Evolutionary conservation across 2,888 invertebrate species (phyloP).

Genomic region (Luperina nickerlii): DNA sequence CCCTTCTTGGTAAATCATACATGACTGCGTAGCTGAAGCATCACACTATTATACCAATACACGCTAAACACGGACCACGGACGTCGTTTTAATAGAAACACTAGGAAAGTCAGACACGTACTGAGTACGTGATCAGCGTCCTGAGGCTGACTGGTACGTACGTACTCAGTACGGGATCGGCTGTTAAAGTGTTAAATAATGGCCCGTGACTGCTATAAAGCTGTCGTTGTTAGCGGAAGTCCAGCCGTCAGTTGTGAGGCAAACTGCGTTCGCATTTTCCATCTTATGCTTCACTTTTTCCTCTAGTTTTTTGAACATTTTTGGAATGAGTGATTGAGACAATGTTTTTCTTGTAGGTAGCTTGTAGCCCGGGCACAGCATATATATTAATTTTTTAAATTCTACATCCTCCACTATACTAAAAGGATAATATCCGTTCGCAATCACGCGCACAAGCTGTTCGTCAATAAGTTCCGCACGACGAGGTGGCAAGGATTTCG

Average conservation of each 20-base stretch:
- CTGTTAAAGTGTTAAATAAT: no score
- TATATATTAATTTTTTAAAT: slow-evolving; percentile 10
- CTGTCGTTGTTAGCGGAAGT: slow-evolving; percentile 16
- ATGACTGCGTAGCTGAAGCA: no score
- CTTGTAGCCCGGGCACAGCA: slow-evolving; percentile 17
- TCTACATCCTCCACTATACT: slow-evolving; percentile 21
- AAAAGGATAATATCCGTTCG: slow-evolving; percentile 11
- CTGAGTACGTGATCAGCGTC: no score
- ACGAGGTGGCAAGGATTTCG: slow-evolving; percentile 19
- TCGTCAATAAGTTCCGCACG: slow-evolving; percentile 21
- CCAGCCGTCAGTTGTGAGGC: slow-evolving; percentile 29
- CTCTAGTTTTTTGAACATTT: slow-evolving; percentile 17
- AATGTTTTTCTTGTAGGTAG: slow-evolving; percentile 19
- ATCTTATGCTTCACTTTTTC: slow-evolving; percentile 12
- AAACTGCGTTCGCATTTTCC: slow-evolving; percentile 20
- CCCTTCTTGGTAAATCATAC: no score
- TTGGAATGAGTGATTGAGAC: slow-evolving; percentile 7
- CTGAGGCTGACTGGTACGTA: no score
- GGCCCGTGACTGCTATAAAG: slow-evolving; percentile 12
- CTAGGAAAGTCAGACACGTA: no score
- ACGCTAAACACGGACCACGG: no score
- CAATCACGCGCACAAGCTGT: slow-evolving; percentile 20
- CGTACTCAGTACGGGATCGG: no score
- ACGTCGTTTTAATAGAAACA: no score
- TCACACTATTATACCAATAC: no score